Evolutionary conservation across 2,113 vertebrate genomes (phyloP).

Genomic region (Theropithecus gelada): DNA sequence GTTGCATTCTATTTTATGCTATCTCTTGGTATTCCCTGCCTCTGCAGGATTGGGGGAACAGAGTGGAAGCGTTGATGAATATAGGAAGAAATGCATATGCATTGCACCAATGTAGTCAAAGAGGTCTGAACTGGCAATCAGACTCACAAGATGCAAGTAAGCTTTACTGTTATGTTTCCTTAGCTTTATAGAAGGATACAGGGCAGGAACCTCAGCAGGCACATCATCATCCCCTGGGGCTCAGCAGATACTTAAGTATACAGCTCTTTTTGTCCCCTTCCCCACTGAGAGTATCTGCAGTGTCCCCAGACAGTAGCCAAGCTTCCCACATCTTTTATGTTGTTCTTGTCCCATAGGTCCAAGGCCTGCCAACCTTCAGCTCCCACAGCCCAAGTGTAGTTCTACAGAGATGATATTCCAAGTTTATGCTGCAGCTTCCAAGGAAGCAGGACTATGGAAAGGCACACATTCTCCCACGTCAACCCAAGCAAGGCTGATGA

Average conservation of each 20-base stretch:
- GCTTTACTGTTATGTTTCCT: neutral
- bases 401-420: neutral
- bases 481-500: neutral
- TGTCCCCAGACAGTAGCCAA: neutral
- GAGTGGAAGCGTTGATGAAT: neutral
- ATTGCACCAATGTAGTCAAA: neutral
- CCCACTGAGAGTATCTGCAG: neutral
- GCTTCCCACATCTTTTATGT: neutral
- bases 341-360: neutral
- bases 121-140: neutral
- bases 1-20: neutral
- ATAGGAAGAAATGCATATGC: neutral
- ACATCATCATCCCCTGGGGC: accelerated
- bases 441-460: neutral
- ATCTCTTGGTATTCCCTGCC: neutral
- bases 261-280: neutral
- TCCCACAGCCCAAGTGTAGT: neutral
- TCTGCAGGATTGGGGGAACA: neutral
- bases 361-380: neutral
- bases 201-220: neutral
- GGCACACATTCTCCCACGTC: neutral
- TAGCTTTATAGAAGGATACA: neutral
- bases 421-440: neutral
- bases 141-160: neutral
- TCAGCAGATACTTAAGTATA: neutral